Evolutionary conservation across 2,888 invertebrate species (phyloP).

Genomic region (Melinaea menophilus): DNA sequence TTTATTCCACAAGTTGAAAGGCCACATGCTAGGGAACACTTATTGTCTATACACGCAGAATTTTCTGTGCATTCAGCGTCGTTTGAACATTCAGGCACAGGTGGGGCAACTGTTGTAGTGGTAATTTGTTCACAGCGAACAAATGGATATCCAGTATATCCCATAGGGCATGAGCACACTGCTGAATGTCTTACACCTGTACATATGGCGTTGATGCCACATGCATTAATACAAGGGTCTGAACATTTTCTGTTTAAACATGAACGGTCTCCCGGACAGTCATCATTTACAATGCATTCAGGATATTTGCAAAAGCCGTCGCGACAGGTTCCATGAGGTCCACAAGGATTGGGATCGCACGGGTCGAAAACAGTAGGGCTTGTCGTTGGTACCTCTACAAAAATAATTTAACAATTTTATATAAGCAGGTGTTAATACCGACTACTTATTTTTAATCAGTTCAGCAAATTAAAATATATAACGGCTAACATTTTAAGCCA

Average conservation of each 20-base stretch:
- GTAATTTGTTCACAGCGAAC: slow-evolving; percentile 80
- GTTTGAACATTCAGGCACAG: slow-evolving; percentile 85
- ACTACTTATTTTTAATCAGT: too few species aligned
- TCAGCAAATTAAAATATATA: background rate
- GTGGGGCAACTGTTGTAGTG: slow-evolving; percentile 57
- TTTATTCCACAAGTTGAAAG: slow-evolving; percentile 86
- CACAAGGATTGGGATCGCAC: slow-evolving; percentile 85
- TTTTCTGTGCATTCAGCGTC: slow-evolving; percentile 90
- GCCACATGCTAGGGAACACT: slow-evolving; percentile 86
- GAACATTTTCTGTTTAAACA: slow-evolving; percentile 90
- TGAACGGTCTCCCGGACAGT: slow-evolving; percentile 88
- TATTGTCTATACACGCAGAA: slow-evolving; percentile 87
- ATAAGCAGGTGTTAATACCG: background rate
- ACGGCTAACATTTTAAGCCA: too few species aligned
- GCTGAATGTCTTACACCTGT: slow-evolving; percentile 84
- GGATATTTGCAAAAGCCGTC: slow-evolving; percentile 85
- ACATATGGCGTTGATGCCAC: slow-evolving; percentile 91
- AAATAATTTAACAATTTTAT: slow-evolving; percentile 4
- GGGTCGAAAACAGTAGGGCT: slow-evolving; percentile 72
- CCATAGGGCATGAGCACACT: slow-evolving; percentile 87
- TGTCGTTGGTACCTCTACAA: slow-evolving; percentile 44
- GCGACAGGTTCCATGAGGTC: slow-evolving; percentile 82
- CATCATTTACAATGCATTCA: slow-evolving; percentile 92
- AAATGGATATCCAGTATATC: slow-evolving; percentile 87
- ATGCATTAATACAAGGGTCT: slow-evolving; percentile 89